Base-by-base conservation (phyloP, 2,113 vertebrate genomes). In the Anarrhichthys ocellatus region DNA sequence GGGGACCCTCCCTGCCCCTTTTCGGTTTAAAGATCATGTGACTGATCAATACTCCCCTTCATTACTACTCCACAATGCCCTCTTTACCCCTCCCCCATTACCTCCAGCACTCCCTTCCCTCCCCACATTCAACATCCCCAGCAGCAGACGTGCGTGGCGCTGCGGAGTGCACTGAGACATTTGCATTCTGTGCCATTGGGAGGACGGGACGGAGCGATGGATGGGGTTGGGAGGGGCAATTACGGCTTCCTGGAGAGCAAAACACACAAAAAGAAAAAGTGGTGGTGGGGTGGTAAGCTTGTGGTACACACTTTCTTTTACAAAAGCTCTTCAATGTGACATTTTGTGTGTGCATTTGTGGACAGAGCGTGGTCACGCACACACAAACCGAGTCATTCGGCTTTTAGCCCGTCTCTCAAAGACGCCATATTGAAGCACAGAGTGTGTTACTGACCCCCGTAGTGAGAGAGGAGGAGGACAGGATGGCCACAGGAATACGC, bases 361-460 rank as follows among this genome's bases (percentile, higher is more conserved):
- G 40, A 52, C 34, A 58, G 32, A 59, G 22, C 1, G 15, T 46
- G 34, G 3, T 14, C 24, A 9, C 62, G 22, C 73, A 44, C 44
- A 76, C 73, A 65, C 44, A 74, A 2, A 50, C 15, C 58, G 2
- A 40, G 20, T 70, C n/a, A 34, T 79, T 24, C 74, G 85, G 84
- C 83, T 56, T 48, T 56, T 54, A 62, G 73, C 88, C 82, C 73
- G 42, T 50, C 79, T 78, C 77, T 78, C 64, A 75, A 5, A 88
- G 85, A 88, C 80, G 75, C 84, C 82, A 90, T 92, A 91, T 89
- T 92, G 91, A 92, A 92, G 89, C 93, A 87, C 95, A 74, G 90
- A 87, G 93, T 87, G 92, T 85, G 82, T 83, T 70, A 50, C 85
- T 70, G 80, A 78, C 80, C 81, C 6, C 54, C n/a, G 52, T 36